Evolutionary conservation across 2,797 vertebrate genomes (phyloP), one percentile per base, ranked within the genome.

Genomic region (Paramormyrops hopkinsi): DNA sequence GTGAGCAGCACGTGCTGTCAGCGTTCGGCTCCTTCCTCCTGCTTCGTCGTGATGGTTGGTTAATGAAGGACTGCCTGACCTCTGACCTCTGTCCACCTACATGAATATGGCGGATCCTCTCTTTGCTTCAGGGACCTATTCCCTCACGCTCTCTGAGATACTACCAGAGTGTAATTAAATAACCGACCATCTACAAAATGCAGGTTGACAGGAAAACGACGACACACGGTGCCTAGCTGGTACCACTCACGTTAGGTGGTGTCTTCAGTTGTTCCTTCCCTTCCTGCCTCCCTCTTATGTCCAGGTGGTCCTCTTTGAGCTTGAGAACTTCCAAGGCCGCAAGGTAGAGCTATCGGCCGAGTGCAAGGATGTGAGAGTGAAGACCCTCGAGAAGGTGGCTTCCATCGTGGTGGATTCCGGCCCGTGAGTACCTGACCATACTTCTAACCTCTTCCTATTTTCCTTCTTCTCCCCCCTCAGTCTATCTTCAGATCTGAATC

Each of bases 301-400:
- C 88, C 37, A 98, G 98, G 95, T 98, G 94, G 95, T 94, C 0
- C 90, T 98, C 93, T 98, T 95, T 0, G 97, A 99, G 92, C 95
- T 96, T 88, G 98, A 98, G 93, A 98, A 98, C 89, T 98, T 98
- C 95, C 97, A 97, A 93, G 97, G 98, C 17, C 95, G 95, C 90
- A 96, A 95, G 83, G 94, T 93, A 0, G 97, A 98, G 93, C 95
- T 98, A 90, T 96, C 96, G 0, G 94, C 95, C 0, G 97, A 98
- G 93, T 97, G 97, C 88, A 96, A 97, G 93, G 97, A 96, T 92
- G 94, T 98, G 92, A 93, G 92, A 0, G 97, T 98, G 92, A 97
- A 96, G 46, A 96, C 96, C 29, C 92, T 98, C 91, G 96, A 97
- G 92, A 98, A 97, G 93, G 97, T 98, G 89, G 97, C 97, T 92